These are phyloP conservation scores for Tragelaphus scriptus DNA, from an alignment of 2,113 vertebrate genomes.

Conservation along the genomic window DNA sequence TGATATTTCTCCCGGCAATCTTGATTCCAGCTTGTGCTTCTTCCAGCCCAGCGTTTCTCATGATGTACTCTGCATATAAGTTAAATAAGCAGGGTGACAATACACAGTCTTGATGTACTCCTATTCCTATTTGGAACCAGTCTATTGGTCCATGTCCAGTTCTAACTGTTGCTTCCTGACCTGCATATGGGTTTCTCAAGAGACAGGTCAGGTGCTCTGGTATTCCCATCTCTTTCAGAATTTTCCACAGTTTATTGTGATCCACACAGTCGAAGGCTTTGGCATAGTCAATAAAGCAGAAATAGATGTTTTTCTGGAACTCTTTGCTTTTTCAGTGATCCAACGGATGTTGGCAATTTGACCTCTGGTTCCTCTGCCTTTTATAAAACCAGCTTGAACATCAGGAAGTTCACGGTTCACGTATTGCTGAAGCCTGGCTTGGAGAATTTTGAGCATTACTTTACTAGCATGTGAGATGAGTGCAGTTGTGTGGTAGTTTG, in stretches of 20 bases:
- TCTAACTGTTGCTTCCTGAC: neutral
- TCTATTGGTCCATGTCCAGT: neutral
- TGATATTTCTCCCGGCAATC: fast-evolving
- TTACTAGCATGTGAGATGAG: neutral
- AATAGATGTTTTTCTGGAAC: neutral
- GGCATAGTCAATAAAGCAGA: neutral
- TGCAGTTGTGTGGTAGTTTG: neutral
- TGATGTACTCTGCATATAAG: neutral
- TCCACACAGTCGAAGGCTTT: neutral
- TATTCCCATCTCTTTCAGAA: neutral
- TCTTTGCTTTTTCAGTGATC: neutral
- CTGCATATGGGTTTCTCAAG: neutral
- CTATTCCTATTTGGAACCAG: neutral
- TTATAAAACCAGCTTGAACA: neutral
- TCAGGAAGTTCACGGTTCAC: neutral
- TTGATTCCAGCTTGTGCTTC: neutral
- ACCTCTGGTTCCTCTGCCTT: neutral
- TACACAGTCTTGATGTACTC: fast-evolving
- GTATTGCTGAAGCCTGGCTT: neutral
- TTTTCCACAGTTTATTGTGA: neutral
- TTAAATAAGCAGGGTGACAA: neutral
- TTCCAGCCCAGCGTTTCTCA: neutral
- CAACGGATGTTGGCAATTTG: neutral
- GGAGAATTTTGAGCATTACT: neutral
- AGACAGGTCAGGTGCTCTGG: neutral